Evolutionary conservation across 2,113 vertebrate genomes (phyloP), one percentile per base, ranked within the genome.

Genomic region (Strix aluco): DNA sequence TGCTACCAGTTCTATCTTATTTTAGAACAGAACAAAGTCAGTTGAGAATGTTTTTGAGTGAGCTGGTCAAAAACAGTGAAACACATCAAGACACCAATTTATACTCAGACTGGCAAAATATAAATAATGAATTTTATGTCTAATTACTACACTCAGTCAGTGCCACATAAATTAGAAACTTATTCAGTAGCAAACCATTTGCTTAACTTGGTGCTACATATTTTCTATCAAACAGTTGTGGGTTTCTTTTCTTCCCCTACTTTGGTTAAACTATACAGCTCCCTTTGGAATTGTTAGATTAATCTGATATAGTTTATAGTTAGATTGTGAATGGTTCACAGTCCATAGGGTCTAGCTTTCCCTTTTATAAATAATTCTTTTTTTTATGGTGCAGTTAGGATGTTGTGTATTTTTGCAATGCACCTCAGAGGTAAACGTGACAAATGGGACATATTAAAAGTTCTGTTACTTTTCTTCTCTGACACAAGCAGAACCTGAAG

Each of bases 291-390:
- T 81, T 86, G 46, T 92, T 90, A 77, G 74, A 94, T 88, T 93
- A 90, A 92, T 90, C 94, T 88, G 46, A 59, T 94, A 93, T 92
- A 12, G 16, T 95, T 96, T 96, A 92, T 88, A 92, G 85, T 90
- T 88, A 90, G 46, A 55, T 80, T 78, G 63, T 66, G 74, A 93
- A 81, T 62, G 42, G 55, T 77, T 92, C 90, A 92, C n/a, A 94
- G 88, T 88, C 82, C 82, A 21, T 23, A 80, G 79, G 75, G 74
- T 88, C 59, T 94, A 88, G 51, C 79, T 78, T 92, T 90, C n/a
- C 34, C 25, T 92, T 96, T 96, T 93, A 82, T 77, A 93, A 97
- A 92, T 93, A 92, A 93, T 92, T 86, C 52, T 11, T 74, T 95
- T 93, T 95, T 88, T 81, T 82, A 93, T 74, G 61, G 29, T 79